Base-by-base conservation (phyloP, 2,113 vertebrate species). In the Gallinago jamesoni region DNA sequence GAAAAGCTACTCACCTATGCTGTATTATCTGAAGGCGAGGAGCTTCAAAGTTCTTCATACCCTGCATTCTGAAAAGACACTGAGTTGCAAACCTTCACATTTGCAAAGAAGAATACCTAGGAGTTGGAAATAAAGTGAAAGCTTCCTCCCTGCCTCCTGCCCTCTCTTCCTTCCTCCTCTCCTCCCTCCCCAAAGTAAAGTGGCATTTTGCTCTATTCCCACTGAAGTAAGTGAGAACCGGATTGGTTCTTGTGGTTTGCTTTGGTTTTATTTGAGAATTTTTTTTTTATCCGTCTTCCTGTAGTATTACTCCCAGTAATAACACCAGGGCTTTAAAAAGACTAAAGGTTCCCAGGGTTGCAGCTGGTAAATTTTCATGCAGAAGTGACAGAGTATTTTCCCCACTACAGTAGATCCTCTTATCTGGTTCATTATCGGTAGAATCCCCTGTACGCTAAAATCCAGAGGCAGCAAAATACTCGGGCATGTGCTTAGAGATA, bases 371-470 rank as follows among this genome's bases (percentile, higher is more conserved):
- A 69, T 87, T 89, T 92, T 90, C 43, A 47, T 45, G 18, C 33
- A 72, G 56, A 86, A 94, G 45, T 39, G 52, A 64, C 12, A 48
- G 41, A 1, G 3, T 55, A 24, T 90, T 96, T 92, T 55, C 69
- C 35, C 62, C 28, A 33, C 83, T 57, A 18, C 4, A 37, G 27
- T 12, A 94, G 57, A 96, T 96, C 93, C 62, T 95, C 88, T 96
- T 94, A 82, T 91, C 89, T 89, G 74, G 57, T 87, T 96, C 77
- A 79, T 92, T 91, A 93, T 79, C 77, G 83, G 64, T 19, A 84
- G 76, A 89, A 92, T 89, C 62, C 77, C 31, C 57, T 69, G 53
- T 45, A 76, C 10, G 28, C n/a, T 57, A 66, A 87, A 95, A 93
- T 87, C 86, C 84, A 79, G 86, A 66, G 81, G 81, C 77, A 92